These are phyloP conservation scores for Zalophus californianus DNA, from an alignment of 2,797 vertebrate species.

Conservation along the genomic window DNA sequence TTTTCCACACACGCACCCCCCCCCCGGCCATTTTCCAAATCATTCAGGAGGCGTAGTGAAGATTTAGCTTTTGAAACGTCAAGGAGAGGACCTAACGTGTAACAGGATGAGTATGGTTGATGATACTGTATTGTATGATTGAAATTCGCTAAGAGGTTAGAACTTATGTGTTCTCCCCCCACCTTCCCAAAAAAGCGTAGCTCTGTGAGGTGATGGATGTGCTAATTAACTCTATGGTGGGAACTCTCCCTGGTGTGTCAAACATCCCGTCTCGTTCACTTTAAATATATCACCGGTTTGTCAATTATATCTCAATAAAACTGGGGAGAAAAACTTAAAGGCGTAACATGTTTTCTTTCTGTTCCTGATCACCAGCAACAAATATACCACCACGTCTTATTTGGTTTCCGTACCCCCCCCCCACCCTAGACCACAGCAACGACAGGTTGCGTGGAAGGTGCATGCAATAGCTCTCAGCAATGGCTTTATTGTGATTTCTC, in stretches of 20 bases:
- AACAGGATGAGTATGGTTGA: not conserved
- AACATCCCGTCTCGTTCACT: not conserved
- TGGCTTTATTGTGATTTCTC: not conserved
- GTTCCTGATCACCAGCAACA: not conserved
- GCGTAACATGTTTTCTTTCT: not conserved
- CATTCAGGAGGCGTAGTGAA: not conserved
- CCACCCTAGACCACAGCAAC: not conserved
- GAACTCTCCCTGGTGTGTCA: not conserved
- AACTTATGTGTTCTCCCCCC: not conserved
- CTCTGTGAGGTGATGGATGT: not conserved
- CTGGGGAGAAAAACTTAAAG: not conserved
- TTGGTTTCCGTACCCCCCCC: not conserved
- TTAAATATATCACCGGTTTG: not conserved
- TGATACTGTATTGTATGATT: too few relatives aligned
- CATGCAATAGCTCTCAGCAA: not conserved
- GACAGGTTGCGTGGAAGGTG: accelerated
- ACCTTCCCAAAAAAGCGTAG: too few relatives aligned
- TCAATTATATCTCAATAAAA: accelerated
- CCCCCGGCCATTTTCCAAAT: not conserved
- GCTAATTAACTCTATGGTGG: not conserved
- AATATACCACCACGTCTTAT: not conserved
- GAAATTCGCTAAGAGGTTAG: not conserved
- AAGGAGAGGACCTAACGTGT: not conserved
- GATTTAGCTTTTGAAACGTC: not conserved
- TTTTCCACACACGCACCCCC: accelerated